phyloP scores from a whole-genome alignment of 2,113 vertebrate genomes.

The Gnathonemus longibarbis region DNA sequence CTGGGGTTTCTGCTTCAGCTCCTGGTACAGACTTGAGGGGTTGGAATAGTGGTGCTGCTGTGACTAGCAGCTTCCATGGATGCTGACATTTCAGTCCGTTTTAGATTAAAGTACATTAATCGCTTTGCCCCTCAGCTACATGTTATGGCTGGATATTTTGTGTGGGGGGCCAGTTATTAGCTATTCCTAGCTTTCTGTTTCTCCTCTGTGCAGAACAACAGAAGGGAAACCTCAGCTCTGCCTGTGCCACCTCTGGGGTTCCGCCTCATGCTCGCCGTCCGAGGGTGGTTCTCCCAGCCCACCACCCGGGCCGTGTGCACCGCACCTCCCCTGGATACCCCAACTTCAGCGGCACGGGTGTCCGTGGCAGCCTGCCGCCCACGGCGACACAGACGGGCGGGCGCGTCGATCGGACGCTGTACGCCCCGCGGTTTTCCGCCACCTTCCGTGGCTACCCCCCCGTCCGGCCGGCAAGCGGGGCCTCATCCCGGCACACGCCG shows the following conservation, averaged over 20 bases:
- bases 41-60: background rate
- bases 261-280: constrained; percentile 71
- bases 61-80: background rate
- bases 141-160: background rate
- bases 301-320: constrained; percentile 86
- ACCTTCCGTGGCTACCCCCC: constrained; percentile 78
- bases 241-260: constrained; percentile 72
- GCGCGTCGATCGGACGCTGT: constrained; percentile 75
- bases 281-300: constrained; percentile 83
- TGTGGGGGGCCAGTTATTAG: background rate
- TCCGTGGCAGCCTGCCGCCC: constrained; percentile 83
- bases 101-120: background rate
- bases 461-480: constrained; percentile 44
- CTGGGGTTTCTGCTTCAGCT: background rate
- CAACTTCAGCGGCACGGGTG: constrained; percentile 87
- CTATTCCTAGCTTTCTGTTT: background rate
- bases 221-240: constrained; percentile 68
- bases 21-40: background rate
- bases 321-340: constrained; percentile 78
- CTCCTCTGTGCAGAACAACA: constrained; percentile 73
- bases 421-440: constrained; percentile 65
- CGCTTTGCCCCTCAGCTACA: background rate
- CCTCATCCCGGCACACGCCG: constrained; percentile 36
- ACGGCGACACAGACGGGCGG: constrained; percentile 75
- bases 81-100: background rate